A percentile compares a stretch with the other conserved stretches of the same genome.
Evolutionary conservation across 2,113 vertebrate species (phyloP).

Genomic region (Paradoxurus hermaphroditus): DNA sequence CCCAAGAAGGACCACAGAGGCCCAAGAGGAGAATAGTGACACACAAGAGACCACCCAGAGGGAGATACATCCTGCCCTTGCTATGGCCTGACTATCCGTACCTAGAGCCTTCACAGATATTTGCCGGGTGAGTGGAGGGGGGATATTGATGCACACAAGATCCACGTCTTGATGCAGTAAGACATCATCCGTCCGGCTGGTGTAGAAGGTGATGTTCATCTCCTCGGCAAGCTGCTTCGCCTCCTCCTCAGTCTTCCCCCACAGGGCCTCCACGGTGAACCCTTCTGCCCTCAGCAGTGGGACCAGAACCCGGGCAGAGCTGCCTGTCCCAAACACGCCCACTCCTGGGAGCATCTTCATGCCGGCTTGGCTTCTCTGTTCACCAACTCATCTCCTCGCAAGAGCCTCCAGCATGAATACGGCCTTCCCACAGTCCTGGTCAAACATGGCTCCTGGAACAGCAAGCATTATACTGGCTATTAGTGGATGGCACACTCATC

Average conservation of each 20-base stretch:
- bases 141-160: conserved; percentile 97
- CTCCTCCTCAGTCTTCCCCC: conserved; percentile 96
- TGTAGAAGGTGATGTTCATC: conserved; percentile 94
- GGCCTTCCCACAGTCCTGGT: neutral
- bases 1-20: neutral
- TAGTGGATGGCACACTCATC: neutral
- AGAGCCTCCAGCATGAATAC: neutral
- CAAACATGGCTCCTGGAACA: conserved; percentile 73
- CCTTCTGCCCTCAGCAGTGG: conserved; percentile 94
- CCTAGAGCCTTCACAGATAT: conserved; percentile 98
- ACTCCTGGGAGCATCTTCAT: conserved; percentile 95
- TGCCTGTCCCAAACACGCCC: conserved; percentile 98
- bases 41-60: neutral
- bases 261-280: conserved; percentile 94
- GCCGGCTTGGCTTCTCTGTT: conserved; percentile 62
- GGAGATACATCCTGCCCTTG: neutral
- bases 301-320: conserved; percentile 92
- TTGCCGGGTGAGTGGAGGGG: conserved; percentile 94
- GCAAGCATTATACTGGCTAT: neutral
- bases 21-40: neutral
- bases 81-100: conserved; percentile 73
- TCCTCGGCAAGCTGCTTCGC: conserved; percentile 92
- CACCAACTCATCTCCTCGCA: conserved; percentile 52
- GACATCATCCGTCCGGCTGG: conserved; percentile 94
- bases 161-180: conserved; percentile 96